Evolutionary conservation across 2,888 invertebrate genomes (phyloP).

Genomic region (Drosophila planitibia): DNA sequence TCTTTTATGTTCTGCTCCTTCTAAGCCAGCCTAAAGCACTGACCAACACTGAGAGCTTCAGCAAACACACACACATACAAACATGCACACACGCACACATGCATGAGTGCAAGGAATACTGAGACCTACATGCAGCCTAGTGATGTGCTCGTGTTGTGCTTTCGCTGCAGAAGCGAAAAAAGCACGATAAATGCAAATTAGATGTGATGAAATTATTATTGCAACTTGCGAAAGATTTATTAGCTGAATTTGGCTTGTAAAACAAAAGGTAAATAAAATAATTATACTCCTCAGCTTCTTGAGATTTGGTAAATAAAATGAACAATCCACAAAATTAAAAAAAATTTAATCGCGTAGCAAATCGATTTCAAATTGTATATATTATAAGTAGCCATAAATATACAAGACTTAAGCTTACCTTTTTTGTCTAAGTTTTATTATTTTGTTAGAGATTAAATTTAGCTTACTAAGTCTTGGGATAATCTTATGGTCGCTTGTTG

Average conservation of each 20-base stretch:
- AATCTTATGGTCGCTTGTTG: not conserved
- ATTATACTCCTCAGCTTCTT: not conserved
- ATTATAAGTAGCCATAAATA: not conserved
- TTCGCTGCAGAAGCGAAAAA: not conserved
- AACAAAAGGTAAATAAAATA: not conserved
- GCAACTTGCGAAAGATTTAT: not conserved
- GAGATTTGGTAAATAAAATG: not conserved
- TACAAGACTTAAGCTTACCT: not conserved
- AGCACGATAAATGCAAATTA: not conserved
- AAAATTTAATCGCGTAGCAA: not conserved
- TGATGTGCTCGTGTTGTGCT: not conserved
- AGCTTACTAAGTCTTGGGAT: not conserved
- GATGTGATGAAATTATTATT: not conserved
- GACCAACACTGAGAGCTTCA: not conserved
- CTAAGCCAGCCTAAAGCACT: not conserved
- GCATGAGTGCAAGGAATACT: not conserved
- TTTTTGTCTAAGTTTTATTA: no score
- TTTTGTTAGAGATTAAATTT: not conserved
- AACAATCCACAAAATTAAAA: not conserved
- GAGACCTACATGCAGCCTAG: not conserved
- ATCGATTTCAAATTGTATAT: not conserved
- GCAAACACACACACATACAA: not conserved
- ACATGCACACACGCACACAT: not conserved
- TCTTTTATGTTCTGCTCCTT: conserved; percentile 3
- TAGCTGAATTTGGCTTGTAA: not conserved